These are phyloP conservation scores for Tetragonula carbonaria DNA, from an alignment of 2,888 invertebrate species.

Conservation along the genomic window DNA sequence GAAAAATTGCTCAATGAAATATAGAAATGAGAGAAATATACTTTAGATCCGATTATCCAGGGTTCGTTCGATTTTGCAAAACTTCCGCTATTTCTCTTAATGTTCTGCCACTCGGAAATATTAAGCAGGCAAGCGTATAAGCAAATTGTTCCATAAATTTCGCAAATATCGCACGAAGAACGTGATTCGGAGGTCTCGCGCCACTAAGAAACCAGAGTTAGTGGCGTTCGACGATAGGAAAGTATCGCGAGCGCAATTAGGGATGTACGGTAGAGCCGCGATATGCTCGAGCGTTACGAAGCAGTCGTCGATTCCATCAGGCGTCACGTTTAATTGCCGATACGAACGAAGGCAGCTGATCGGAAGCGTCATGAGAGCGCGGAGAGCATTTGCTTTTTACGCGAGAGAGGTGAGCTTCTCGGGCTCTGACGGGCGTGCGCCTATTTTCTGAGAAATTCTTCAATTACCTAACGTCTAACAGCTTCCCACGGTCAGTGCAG, in stretches of 20 bases:
- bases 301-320: constrained; percentile 50
- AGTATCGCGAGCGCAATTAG: not conserved
- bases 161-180: not conserved
- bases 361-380: not conserved
- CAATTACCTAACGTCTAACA: constrained; percentile 67
- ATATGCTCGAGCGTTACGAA: constrained; percentile 2
- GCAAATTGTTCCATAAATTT: not conserved
- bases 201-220: not conserved
- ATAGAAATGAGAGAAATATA: no score
- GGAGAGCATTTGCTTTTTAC: not conserved
- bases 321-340: constrained; percentile 61
- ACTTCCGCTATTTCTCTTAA: no score
- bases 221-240: not conserved
- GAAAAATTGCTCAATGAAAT: no score
- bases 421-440: constrained; percentile 23
- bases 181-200: not conserved
- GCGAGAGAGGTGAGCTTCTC: constrained; percentile 20
- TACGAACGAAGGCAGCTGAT: not conserved
- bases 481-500: constrained; percentile 67
- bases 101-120: no score
- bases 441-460: constrained; percentile 70
- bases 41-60: no score
- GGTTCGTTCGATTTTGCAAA: no score
- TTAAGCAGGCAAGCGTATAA: no score
- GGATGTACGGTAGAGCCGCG: not conserved